Percentiles rank a stretch among this genome's conserved stretches.
phyloP scores from a whole-genome alignment of 2,888 invertebrate species.

The Gandaritis pyraliata region DNA sequence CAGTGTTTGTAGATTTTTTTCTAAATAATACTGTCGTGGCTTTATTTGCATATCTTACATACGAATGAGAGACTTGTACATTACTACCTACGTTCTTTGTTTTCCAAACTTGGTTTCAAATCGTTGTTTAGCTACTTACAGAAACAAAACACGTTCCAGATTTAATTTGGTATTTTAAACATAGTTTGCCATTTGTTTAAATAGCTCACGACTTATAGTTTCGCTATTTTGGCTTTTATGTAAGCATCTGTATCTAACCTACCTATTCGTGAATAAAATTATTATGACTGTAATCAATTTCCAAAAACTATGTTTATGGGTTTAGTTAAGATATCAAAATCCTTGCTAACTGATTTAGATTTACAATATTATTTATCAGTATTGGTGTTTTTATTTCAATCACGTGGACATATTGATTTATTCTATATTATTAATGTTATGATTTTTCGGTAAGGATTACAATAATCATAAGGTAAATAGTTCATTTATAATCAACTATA shows the following conservation, averaged over 20 bases:
- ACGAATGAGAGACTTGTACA: constrained; percentile 1
- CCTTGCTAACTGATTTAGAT: not conserved
- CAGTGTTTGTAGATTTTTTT: no score
- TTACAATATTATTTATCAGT: not conserved
- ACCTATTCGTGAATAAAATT: not conserved
- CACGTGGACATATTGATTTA: not conserved
- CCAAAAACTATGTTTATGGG: not conserved
- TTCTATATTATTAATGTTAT: no score
- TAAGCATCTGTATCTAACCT: not conserved
- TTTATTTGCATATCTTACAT: no score
- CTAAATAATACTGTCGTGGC: no score
- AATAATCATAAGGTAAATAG: no score
- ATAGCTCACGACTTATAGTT: constrained; percentile 2
- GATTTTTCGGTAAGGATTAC: no score
- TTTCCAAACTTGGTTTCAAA: constrained; percentile 8
- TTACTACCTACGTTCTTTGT: no score
- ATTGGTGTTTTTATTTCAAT: not conserved
- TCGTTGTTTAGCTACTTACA: constrained; percentile 16
- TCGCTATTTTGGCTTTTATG: not conserved
- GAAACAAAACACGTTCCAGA: constrained; percentile 18
- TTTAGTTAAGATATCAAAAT: not conserved
- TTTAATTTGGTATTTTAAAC: constrained; percentile 2
- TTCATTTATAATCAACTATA: no score
- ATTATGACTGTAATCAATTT: not conserved
- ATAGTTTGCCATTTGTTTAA: constrained; percentile 2